These are phyloP conservation scores for Irena cyanogastra DNA, from an alignment of 2,113 vertebrate genomes.

Conservation along the genomic window DNA sequence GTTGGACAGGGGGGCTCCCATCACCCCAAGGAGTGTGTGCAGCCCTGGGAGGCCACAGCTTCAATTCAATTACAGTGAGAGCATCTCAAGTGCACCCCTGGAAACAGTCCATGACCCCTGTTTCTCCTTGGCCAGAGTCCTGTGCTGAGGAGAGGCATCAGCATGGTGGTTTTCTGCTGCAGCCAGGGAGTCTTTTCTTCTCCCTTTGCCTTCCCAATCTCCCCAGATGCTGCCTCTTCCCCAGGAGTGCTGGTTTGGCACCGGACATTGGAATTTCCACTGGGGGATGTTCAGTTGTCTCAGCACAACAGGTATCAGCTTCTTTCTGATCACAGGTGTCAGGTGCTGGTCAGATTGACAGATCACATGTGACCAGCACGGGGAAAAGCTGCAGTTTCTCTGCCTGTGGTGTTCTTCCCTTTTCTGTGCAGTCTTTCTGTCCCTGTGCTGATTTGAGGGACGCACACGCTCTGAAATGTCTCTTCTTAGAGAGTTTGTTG, in stretches of 20 bases:
- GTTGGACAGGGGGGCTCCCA: background rate
- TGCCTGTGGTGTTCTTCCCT: background rate
- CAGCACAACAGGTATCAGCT: background rate
- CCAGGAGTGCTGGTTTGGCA: fast-evolving
- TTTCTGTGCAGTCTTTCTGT: background rate
- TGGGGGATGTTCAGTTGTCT: background rate
- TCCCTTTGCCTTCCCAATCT: background rate
- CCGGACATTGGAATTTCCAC: fast-evolving
- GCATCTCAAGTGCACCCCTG: background rate
- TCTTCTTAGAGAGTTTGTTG: background rate
- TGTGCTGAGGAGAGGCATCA: background rate
- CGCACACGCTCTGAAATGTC: fast-evolving
- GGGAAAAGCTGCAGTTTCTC: background rate
- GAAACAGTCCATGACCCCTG: background rate
- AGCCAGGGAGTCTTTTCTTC: background rate
- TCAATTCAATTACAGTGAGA: background rate
- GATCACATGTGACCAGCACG: background rate
- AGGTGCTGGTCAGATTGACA: background rate
- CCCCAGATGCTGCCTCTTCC: background rate
- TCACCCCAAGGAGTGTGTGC: fast-evolving
- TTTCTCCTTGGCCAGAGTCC: background rate
- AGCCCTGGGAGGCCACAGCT: background rate
- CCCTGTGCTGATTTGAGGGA: background rate
- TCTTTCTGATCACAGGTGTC: background rate
- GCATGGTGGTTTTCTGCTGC: background rate